Evolutionary conservation across 2,113 vertebrate species (phyloP).

Genomic region (Elephas maximus): DNA sequence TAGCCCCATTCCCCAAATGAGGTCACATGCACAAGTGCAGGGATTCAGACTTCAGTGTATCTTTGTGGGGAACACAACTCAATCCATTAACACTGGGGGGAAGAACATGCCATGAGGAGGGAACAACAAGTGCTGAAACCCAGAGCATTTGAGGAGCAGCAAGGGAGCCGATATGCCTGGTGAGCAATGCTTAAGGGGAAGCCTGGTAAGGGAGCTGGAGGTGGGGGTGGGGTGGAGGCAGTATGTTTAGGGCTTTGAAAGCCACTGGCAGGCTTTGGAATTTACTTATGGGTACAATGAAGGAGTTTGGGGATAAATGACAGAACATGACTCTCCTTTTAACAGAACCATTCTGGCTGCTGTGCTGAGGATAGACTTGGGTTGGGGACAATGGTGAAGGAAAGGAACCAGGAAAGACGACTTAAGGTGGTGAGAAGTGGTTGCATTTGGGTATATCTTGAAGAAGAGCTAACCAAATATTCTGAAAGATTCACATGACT

Average conservation of each 20-base stretch:
- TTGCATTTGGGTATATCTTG: neutral
- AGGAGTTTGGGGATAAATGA: neutral
- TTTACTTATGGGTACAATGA: neutral
- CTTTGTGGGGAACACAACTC: too few species aligned
- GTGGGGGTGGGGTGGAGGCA: neutral
- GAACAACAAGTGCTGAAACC: neutral
- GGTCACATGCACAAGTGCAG: too few species aligned
- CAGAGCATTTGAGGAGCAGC: neutral
- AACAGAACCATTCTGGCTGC: neutral
- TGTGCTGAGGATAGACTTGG: neutral
- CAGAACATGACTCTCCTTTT: neutral
- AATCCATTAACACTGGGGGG: too few species aligned
- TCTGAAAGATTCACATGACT: neutral
- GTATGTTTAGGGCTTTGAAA: neutral
- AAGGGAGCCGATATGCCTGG: too few species aligned
- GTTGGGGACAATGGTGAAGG: neutral
- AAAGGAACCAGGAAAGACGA: neutral
- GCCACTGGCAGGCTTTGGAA: neutral
- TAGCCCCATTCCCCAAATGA: too few species aligned
- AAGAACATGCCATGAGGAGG: neutral
- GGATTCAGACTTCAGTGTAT: too few species aligned
- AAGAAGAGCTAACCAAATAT: neutral
- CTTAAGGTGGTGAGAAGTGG: neutral
- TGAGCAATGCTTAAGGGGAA: too few species aligned
- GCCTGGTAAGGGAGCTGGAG: too few species aligned